Conservation (phyloP, 2,888 invertebrate species). For the Sinotaia quadrata region DNA sequence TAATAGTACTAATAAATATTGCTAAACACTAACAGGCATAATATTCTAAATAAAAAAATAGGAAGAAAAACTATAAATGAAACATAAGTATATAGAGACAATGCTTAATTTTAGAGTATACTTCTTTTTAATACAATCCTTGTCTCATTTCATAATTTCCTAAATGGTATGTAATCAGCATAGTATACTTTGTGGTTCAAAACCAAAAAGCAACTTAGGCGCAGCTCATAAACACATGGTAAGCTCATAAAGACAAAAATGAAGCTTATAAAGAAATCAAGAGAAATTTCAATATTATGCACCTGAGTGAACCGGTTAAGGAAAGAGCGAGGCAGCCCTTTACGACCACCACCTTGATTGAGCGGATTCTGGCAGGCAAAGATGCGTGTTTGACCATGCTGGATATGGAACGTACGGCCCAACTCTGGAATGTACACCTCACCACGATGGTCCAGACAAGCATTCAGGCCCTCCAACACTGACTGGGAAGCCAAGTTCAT, state of each 20-base stretch:
- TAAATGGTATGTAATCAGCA: no score
- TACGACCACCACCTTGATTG: conserved; percentile 93
- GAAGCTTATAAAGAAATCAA: not conserved
- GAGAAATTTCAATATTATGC: conserved; percentile 7
- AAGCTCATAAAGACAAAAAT: conserved; percentile 13
- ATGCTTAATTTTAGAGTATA: no score
- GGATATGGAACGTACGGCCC: conserved; percentile 85
- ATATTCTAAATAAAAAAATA: no score
- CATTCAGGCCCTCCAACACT: conserved; percentile 97
- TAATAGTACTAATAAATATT: no score
- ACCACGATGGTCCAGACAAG: conserved; percentile 97
- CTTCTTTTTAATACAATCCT: no score
- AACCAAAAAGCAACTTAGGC: not conserved
- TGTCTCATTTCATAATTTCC: no score
- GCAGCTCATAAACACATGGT: not conserved
- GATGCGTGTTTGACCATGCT: conserved; percentile 82
- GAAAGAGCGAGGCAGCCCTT: conserved; percentile 96
- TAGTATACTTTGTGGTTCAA: no score
- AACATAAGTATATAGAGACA: no score
- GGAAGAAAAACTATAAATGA: no score
- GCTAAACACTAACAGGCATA: no score
- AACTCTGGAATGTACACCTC: conserved; percentile 97
- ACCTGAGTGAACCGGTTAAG: conserved; percentile 90
- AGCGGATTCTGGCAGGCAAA: conserved; percentile 99
- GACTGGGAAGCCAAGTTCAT: conserved; percentile 98